Evolutionary conservation across 2,888 invertebrate species (phyloP), one percentile per base, ranked within the genome.

Genomic region (Cyclophora punctaria): DNA sequence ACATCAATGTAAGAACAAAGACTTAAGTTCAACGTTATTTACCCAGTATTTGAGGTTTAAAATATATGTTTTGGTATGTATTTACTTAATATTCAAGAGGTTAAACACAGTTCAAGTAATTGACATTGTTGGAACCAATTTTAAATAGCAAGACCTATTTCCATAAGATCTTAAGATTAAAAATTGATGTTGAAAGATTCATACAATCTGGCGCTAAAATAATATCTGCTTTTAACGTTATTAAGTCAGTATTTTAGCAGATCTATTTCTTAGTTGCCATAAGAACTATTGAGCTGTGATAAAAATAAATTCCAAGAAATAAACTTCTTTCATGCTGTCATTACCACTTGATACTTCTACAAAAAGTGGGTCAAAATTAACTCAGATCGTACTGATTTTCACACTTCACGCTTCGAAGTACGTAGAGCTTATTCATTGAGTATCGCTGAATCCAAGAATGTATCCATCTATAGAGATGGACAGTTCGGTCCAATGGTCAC

Each of bases 371-470:
- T 20, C 7, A 43, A 43, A 3, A 7, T 43, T 43, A 4, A 7
- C 42, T 5, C 7, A 7, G 5, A n/a, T 7, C 20, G 20, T 20
- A 20, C 20, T 20, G 20, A 20, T 20, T 37, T 37, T 37, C 37
- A 37, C 37, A 5, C 37, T 37, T 37, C 37, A 37, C 37, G 37
- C 37, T 37, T 37, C 4, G 5, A 37, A 37, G 37, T 20, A 20
- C 20, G 20, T 1, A 20, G 20, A 20, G 5, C 44, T 44, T 6
- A 20, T 20, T 43, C 3, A 20, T 43, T 7, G 20, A 20, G 20
- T 43, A 64, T 71, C 65, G 68, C 72, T 69, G 69, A 68, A 63
- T 67, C 67, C 72, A 67, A 59, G 60, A 63, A 62, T 62, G 62
- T 62, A 69, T 59, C 56, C 47, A 46, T 48, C 46, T 50, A 55